Evolutionary conservation across 2,113 vertebrate species (phyloP).

Genomic region (Sinocyclocheilus grahami): DNA sequence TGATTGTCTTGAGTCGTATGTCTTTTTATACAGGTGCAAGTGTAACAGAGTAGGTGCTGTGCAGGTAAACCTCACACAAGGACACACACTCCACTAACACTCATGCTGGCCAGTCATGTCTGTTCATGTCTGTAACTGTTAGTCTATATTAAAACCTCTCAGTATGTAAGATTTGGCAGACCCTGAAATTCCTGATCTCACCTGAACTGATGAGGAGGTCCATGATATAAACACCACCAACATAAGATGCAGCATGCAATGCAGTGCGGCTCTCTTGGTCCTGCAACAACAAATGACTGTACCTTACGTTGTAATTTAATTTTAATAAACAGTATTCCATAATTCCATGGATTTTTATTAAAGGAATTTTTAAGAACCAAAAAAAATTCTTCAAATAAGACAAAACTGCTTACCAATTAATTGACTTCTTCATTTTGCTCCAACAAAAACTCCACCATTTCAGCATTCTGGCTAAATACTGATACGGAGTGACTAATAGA

Average conservation of each 20-base stretch:
- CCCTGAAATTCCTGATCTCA: constrained; percentile 55
- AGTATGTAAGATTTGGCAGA: no score
- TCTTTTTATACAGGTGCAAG: no score
- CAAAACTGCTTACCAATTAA: constrained; percentile 79
- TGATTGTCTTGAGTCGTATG: no score
- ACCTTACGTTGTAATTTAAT: background rate
- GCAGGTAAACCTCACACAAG: no score
- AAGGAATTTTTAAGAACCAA: background rate
- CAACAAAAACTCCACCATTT: constrained; percentile 90
- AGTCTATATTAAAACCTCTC: background rate
- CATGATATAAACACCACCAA: constrained; percentile 89
- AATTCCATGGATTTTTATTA: no score
- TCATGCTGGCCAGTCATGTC: no score
- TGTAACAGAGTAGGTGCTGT: no score
- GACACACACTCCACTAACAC: no score
- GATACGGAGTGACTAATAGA: constrained; percentile 80
- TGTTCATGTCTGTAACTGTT: no score
- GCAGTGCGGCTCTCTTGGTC: constrained; percentile 93
- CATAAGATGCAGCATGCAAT: constrained; percentile 93
- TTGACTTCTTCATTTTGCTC: constrained; percentile 92
- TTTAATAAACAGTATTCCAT: background rate
- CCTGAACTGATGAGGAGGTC: constrained; percentile 95
- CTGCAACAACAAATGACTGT: constrained; percentile 64
- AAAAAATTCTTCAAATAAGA: background rate
- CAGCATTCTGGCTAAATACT: constrained; percentile 91